These are phyloP conservation scores for Pogonomyrmex barbatus DNA, from an alignment of 1,140 invertebrate species.

Conservation along the genomic window DNA sequence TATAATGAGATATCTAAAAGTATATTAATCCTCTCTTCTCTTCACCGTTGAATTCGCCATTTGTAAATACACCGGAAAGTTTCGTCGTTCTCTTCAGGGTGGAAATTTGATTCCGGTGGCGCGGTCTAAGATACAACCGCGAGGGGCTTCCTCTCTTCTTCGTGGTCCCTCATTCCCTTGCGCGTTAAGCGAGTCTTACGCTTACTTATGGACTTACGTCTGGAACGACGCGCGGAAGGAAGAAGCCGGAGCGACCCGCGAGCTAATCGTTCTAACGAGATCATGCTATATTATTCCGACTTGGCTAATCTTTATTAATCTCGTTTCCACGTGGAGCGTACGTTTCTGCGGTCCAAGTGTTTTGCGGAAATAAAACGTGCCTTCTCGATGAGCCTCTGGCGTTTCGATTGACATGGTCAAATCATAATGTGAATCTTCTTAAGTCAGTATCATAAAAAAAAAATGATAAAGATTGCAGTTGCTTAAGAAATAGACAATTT, in stretches of 20 bases:
- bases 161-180: conserved; percentile 74
- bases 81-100: conserved; percentile 34
- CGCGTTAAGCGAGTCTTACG: conserved; percentile 77
- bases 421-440: conserved; percentile 5
- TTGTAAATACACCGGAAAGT: conserved; percentile 43
- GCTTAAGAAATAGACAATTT: neutral
- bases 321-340: conserved; percentile 78
- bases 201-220: conserved; percentile 83
- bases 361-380: conserved; percentile 48
- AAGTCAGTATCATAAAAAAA: neutral
- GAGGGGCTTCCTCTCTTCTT: conserved; percentile 79
- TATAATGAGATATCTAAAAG: neutral
- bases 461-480: neutral
- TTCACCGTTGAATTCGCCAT: conserved; percentile 6
- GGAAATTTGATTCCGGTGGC: conserved; percentile 83
- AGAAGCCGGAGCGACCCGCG: conserved; percentile 83
- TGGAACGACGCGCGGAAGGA: conserved; percentile 71
- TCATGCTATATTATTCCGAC: conserved; percentile 85
- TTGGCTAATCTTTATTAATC: conserved; percentile 86
- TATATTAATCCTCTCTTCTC: conserved; percentile 9
- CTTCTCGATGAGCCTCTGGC: neutral
- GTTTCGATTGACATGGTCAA: conserved; percentile 6
- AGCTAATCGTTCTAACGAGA: conserved; percentile 85
- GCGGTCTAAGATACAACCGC: conserved; percentile 79
- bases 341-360: conserved; percentile 57